Base-by-base conservation (phyloP, 2,797 vertebrate species). In the Fratercula arctica region DNA sequence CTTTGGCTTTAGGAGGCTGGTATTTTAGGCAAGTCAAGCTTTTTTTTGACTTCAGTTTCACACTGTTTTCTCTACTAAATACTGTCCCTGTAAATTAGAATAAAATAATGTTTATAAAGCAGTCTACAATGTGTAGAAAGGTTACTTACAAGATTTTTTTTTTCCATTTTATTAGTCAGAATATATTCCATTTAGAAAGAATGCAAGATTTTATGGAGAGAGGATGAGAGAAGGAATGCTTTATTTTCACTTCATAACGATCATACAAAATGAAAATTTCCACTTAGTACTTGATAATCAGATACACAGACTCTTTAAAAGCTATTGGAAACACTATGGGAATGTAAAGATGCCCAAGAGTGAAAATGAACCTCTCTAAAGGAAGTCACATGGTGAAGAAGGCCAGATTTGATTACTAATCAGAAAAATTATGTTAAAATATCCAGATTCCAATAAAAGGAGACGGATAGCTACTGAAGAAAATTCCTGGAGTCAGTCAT, bases 81-180 rank as follows among this genome's bases (percentile, higher is more conserved):
- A 21, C 5, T 46, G 10, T 29, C 5, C 5, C 3, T 66, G 6
- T 37, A 66, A 89, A 69, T 82, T 23, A 31, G 8, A 61, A 33
- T 7, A 28, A 35, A 68, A 43, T 11, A 57, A 43, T 53, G 5
- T 57, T 72, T 50, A 5, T 20, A 61, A 60, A 85, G 7, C 13
- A 26, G 29, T 76, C 45, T 61, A 20, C 10, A 48, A 16, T 13
- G 5, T 43, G 10, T 19, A 54, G 11, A 43, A 50, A 51, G 31
- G 6, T 59, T 80, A 18, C 17, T 29, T 24, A 15, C 1, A 26
- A 11, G 4, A 13, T 29, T 19, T 18, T 73, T 48, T 43, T 50
- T 39, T 54, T 9, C 1, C 0, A 16, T 61, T 45, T 63, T 63
- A 11, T 64, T 81, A 31, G 12, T 56, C 1, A 0, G 8, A 48